Conservation (phyloP, 2,113 vertebrate genomes). For the Numida meleagris region DNA sequence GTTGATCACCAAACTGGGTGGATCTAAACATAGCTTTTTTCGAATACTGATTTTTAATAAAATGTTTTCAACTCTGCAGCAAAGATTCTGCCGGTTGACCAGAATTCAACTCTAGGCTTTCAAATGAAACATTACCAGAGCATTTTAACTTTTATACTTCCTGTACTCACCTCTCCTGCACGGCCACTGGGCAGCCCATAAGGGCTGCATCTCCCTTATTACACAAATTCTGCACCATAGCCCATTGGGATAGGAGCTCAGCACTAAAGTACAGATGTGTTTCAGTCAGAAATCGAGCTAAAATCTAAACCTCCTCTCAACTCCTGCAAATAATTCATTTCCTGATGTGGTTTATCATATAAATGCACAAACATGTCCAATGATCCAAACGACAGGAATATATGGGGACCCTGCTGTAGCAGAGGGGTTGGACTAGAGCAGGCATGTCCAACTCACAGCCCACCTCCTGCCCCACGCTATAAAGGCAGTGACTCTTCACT, state of each 20-base stretch:
- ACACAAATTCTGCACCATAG: no score
- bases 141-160: background rate
- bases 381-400: background rate
- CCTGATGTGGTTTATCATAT: background rate
- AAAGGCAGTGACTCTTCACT: no score
- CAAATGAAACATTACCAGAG: background rate
- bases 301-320: background rate
- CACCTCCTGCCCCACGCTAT: no score
- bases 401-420: background rate
- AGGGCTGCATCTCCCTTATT: background rate
- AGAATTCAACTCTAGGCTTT: background rate
- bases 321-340: background rate
- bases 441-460: no score
- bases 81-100: background rate
- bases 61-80: background rate
- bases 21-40: background rate
- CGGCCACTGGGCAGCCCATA: background rate
- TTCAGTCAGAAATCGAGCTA: background rate
- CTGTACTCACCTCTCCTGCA: background rate
- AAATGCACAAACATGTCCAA: background rate
- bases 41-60: background rate
- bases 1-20: background rate
- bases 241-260: background rate
- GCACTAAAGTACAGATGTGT: background rate
- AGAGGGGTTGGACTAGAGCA: no score